Conservation (phyloP, 53 echinoderm and acorn worm species). For the Zoroaster sp. region DNA sequence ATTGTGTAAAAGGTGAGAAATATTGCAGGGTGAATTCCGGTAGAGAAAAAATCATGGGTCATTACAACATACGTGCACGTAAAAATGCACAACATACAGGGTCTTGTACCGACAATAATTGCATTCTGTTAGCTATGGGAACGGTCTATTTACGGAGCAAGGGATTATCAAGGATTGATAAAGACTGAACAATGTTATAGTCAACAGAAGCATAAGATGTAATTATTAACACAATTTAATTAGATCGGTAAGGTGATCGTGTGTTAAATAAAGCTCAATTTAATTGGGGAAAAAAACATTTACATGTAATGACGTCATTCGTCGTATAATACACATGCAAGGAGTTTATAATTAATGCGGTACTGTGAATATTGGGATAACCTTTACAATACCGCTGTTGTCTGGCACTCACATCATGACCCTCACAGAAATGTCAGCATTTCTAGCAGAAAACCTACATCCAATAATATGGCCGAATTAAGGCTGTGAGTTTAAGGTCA, state of each 20-base stretch:
- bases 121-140: background rate
- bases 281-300: background rate
- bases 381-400: background rate
- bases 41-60: too few relatives aligned
- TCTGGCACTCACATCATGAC: background rate
- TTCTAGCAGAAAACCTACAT: background rate
- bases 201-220: background rate
- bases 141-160: background rate
- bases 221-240: background rate
- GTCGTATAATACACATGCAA: background rate
- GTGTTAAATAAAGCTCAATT: too few relatives aligned
- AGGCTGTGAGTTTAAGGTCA: background rate
- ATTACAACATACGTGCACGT: background rate
- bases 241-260: background rate
- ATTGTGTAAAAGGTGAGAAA: background rate
- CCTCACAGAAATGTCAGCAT: background rate
- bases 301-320: background rate
- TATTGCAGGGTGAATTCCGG: too few relatives aligned
- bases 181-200: background rate
- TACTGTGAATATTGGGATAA: background rate
- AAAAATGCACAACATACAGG: background rate
- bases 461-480: too few relatives aligned
- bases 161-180: background rate
- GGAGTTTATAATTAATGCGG: background rate
- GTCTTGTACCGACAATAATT: background rate